Evolutionary conservation across 2,888 invertebrate genomes (phyloP).

Genomic region (Mechanitis messenoides): DNA sequence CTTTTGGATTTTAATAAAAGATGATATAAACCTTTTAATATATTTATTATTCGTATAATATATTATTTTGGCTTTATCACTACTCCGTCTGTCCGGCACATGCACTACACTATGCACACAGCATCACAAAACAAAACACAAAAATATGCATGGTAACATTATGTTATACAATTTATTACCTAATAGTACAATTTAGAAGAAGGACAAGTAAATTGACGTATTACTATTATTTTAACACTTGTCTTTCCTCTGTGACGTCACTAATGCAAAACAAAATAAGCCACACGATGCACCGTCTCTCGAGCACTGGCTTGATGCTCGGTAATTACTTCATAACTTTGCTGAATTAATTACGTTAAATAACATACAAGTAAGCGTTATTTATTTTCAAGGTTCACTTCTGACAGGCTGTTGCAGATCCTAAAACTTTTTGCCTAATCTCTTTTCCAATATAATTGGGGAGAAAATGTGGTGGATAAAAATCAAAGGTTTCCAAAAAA

Average conservation of each 20-base stretch:
- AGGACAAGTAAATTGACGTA: not conserved
- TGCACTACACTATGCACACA: constrained; percentile 66
- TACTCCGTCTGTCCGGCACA: constrained; percentile 32
- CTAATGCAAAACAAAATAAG: constrained; percentile 24
- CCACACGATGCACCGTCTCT: constrained; percentile 20
- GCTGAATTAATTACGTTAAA: not conserved
- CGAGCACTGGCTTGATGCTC: constrained; percentile 15
- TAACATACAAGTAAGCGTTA: not conserved
- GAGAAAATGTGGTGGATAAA: too few species aligned
- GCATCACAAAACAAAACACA: constrained; percentile 54
- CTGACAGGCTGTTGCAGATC: too few species aligned
- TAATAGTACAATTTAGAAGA: constrained; percentile 1
- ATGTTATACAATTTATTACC: not conserved
- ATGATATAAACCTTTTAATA: not conserved
- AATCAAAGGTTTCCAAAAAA: too few species aligned
- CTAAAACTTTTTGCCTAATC: too few species aligned
- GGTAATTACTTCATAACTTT: not conserved
- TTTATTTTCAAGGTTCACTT: not conserved
- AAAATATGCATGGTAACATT: constrained; percentile 10
- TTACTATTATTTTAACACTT: constrained; percentile 5
- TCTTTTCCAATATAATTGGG: too few species aligned
- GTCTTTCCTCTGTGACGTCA: constrained; percentile 12
- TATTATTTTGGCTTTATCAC: constrained; percentile 7
- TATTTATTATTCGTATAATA: constrained; percentile 36
- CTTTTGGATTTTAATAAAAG: not conserved